Evolutionary conservation across 1,140 invertebrate species (phyloP), one percentile per base, ranked within the genome.

Genomic region (Megathymus violae): DNA sequence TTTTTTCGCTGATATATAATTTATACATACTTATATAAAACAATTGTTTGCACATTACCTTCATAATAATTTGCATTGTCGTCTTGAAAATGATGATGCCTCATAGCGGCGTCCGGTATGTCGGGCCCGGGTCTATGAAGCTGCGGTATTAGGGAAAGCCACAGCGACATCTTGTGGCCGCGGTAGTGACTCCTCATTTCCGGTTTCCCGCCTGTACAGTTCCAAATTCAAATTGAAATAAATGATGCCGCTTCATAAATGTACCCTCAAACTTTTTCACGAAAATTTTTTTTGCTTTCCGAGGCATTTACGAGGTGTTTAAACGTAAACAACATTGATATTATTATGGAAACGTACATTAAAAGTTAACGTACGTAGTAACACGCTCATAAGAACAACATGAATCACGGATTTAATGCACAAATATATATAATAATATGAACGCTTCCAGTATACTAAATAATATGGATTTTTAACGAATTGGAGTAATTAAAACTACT

Each of bases 101-200:
- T 89, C 95, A 96, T 96, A 31, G 94, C 94, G 2, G 88, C 82
- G 44, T 90, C 88, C 9, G 88, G 88, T 43, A 90, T 62, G 22
- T 90, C 88, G 62, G 95, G 94, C 0, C 95, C 95, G 0, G 95
- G 95, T 69, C 95, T 94, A 86, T 96, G 95, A 46, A 97, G 93
- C 80, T 97, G 96, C 5, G 97, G 97, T 64, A 98, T 96, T 13
- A 98, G 93, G 72, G 97, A 96, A 22, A 97, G 89, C 97, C 97
- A 98, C 31, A 98, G 94, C 6, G 97, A 97, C 93, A 98, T 96
- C 87, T 98, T 97, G 85, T 97, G 96, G 25, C 96, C 96, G 9
- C 97, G 93, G 82, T 98, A 98, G 88, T 97, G 97, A 74, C 94
- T 95, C 69, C 94, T 94, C 94, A 96, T 95, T 76, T 94, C 94